Evolutionary conservation across 2,113 vertebrate species (phyloP).

Genomic region (Macroglossus sobrinus): DNA sequence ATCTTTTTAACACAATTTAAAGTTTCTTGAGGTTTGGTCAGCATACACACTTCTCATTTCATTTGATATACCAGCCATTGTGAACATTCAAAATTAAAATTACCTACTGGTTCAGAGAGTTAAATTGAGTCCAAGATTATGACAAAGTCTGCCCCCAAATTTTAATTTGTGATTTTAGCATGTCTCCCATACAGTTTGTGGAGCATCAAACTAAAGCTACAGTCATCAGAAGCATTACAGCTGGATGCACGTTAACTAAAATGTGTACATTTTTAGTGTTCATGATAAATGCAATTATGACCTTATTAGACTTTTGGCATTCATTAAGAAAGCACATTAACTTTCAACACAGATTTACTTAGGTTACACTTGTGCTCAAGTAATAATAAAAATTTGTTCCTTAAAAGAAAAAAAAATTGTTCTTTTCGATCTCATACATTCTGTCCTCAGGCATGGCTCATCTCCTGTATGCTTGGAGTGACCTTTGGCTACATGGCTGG

Average conservation of each 20-base stretch:
- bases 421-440: conserved; percentile 58
- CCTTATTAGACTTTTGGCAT: conserved; percentile 78
- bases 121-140: conserved; percentile 43
- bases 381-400: conserved; percentile 56
- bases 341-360: conserved; percentile 76
- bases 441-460: conserved; percentile 92
- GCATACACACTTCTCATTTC: conserved; percentile 14
- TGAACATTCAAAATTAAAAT: conserved; percentile 6
- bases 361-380: conserved; percentile 81
- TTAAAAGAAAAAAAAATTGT: neutral
- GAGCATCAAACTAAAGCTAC: conserved; percentile 74
- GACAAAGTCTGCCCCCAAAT: conserved; percentile 60
- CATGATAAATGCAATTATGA: conserved; percentile 65
- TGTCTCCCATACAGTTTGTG: conserved; percentile 53
- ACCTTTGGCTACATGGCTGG: conserved; percentile 91
- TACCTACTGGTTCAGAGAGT: conserved; percentile 44
- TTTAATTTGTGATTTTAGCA: conserved; percentile 46
- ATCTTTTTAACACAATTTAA: conserved; percentile 11
- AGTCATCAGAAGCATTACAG: conserved; percentile 76
- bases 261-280: conserved; percentile 81
- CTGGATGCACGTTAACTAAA: conserved; percentile 76
- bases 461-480: conserved; percentile 95
- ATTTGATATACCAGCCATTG: conserved; percentile 33
- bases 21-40: conserved; percentile 14
- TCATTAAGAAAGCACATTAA: conserved; percentile 79